Base-by-base conservation (phyloP, 2,113 vertebrate genomes). In the Bubo bubo region DNA sequence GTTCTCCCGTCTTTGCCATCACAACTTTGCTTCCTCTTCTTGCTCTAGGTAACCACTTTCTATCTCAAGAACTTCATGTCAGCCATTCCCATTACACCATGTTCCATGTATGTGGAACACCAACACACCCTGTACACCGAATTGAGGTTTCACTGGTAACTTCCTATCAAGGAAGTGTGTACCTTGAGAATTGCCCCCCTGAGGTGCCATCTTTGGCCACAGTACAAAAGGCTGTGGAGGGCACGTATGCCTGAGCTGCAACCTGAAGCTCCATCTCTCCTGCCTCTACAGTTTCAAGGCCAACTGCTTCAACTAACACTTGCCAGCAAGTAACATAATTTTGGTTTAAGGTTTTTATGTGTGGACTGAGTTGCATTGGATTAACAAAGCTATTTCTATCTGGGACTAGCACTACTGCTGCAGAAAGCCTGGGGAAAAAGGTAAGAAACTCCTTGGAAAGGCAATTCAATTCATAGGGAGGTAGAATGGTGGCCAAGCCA, bases 41-140 rank as follows among this genome's bases (percentile, higher is more conserved):
- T 76, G 32, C 17, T 86, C 76, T 53, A 80, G 58, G 41, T 43
- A 74, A 91, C 34, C 9, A 20, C 7, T 56, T 34, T 55, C 80
- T 56, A 52, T 37, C 73, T 60, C 14, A 60, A 11, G 45, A 93
- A 50, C 53, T 39, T 80, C 24, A 18, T 0, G 0, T 39, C 49
- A 74, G 49, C 19, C 53, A 35, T 30, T 79, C 37, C 56, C 39
- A 26, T 74, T n/a, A 49, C 37, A 72, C 8, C 64, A 39, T 45
- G 43, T 45, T 45, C 43, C 43, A 49, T 1, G 2, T 6, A 18
- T 0, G 0, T 9, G 7, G 63, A 64, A 71, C n/a, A 88, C 23
- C 32, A n/a, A 32, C 55, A 81, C 64, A 30, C 4, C 6, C 34
- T 0, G 1, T 21, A n/a, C 8, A 50, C 27, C 45, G 56, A 79